Conservation (phyloP, 2,113 vertebrate genomes). For the Empidonax alnorum region DNA sequence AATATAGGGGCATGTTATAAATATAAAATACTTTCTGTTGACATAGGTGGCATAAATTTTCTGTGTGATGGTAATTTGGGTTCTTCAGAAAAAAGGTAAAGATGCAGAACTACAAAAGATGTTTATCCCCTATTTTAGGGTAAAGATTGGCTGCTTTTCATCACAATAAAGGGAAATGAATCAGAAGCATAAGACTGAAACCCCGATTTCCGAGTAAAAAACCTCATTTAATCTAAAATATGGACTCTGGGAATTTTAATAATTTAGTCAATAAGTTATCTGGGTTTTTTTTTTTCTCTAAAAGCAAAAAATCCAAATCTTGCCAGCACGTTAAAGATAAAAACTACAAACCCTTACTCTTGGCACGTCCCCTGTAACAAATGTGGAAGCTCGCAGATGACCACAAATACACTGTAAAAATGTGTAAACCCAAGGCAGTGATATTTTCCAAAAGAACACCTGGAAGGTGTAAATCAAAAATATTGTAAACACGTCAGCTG, state of each 20-base stretch:
- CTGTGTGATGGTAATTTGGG: neutral
- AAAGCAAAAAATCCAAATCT: neutral
- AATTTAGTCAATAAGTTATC: neutral
- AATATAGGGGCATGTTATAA: fast-evolving
- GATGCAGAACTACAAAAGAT: neutral
- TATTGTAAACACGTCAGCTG: slow-evolving; percentile 86
- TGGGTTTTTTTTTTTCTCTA: neutral
- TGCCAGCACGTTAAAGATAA: neutral
- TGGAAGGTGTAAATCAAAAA: slow-evolving; percentile 93
- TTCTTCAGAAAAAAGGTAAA: neutral
- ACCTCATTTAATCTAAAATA: neutral
- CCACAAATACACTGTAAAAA: slow-evolving; percentile 78
- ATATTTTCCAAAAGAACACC: slow-evolving; percentile 87
- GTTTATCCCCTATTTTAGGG: neutral
- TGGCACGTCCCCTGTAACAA: slow-evolving; percentile 73
- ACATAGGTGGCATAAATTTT: fast-evolving
- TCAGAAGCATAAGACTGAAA: neutral
- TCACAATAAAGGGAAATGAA: neutral
- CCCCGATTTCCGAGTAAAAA: fast-evolving
- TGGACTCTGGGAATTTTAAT: neutral
- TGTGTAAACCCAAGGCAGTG: slow-evolving; percentile 71
- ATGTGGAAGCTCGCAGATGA: slow-evolving; percentile 74
- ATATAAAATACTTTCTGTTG: neutral
- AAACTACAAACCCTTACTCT: neutral
- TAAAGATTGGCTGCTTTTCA: neutral